A percentile compares a stretch with the other conserved stretches of the same genome.
Evolutionary conservation across 2,888 invertebrate genomes (phyloP).

Genomic region (Synanthedon formicaeformis): DNA sequence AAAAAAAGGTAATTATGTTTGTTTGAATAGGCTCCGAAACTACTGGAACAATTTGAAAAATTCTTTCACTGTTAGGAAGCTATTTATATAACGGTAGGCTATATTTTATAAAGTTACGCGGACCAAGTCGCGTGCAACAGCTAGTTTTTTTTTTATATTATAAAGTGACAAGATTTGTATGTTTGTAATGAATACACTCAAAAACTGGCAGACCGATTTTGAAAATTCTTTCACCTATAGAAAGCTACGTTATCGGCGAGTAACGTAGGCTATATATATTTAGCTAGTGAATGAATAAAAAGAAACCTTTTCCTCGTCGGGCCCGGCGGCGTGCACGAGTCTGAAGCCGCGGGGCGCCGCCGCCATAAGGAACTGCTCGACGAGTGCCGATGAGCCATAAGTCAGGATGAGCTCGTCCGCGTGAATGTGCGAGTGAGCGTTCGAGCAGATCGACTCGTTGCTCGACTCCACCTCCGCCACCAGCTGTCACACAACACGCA

Average conservation of each 20-base stretch:
- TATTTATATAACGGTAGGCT: not conserved
- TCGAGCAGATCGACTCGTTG: constrained; percentile 82
- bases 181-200: not conserved
- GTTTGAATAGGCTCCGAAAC: not conserved
- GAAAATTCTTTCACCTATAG: not conserved
- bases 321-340: constrained; percentile 88
- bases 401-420: constrained; percentile 92
- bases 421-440: constrained; percentile 91
- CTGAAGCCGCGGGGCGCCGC: constrained; percentile 81
- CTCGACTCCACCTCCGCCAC: constrained; percentile 55
- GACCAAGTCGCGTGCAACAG: no score
- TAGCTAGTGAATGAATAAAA: not conserved
- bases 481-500: constrained; percentile 20
- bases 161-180: not conserved
- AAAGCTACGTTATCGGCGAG: not conserved
- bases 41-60: not conserved
- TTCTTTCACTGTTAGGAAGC: not conserved
- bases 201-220: not conserved
- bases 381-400: constrained; percentile 80
- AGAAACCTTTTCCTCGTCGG: constrained; percentile 32
- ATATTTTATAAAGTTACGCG: no score
- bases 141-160: not conserved
- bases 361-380: constrained; percentile 85
- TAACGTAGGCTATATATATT: no score
- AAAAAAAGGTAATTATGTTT: not conserved